A percentile compares a stretch with the other conserved stretches of the same genome.
These are phyloP conservation scores for Leptinotarsa lineolata DNA, from an alignment of 1,140 invertebrate genomes.

Conservation along the genomic window DNA sequence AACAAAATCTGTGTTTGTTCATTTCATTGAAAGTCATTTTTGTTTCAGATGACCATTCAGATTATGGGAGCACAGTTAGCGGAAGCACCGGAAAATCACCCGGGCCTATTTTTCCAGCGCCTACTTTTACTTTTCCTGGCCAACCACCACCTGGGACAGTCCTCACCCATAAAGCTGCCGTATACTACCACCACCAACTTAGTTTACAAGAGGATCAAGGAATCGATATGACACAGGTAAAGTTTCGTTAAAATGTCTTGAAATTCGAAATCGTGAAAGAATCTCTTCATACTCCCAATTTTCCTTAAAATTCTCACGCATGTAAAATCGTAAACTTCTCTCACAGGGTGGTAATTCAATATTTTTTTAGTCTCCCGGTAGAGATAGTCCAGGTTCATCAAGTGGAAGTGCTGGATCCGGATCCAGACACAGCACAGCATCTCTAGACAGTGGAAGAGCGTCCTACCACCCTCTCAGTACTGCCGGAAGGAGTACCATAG, in stretches of 20 bases:
- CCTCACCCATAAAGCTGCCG: slow-evolving; percentile 70
- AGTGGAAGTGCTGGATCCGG: slow-evolving; percentile 77
- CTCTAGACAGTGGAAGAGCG: slow-evolving; percentile 88
- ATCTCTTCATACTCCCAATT: not conserved
- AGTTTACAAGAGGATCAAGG: slow-evolving; percentile 74
- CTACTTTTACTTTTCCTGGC: slow-evolving; percentile 60
- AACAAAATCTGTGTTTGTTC: too few relatives aligned
- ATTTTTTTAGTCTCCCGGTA: slow-evolving; percentile 74
- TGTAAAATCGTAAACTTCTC: too few relatives aligned
- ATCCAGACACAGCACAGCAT: slow-evolving; percentile 87
- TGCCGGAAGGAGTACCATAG: slow-evolving; percentile 54
- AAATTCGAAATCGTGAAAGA: not conserved
- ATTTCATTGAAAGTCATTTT: not conserved
- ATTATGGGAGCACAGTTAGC: slow-evolving; percentile 66
- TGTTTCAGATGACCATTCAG: slow-evolving; percentile 64
- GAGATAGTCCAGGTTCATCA: slow-evolving; percentile 86
- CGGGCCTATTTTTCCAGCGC: slow-evolving; percentile 59
- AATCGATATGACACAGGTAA: slow-evolving; percentile 73
- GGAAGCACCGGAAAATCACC: slow-evolving; percentile 62
- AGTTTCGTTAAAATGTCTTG: not conserved
- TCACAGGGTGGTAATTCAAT: too few relatives aligned
- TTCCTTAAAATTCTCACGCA: too few relatives aligned
- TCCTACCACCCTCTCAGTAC: slow-evolving; percentile 67
- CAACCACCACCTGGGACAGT: slow-evolving; percentile 61
- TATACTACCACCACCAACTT: slow-evolving; percentile 75